Evolutionary conservation across 2,888 invertebrate genomes (phyloP).

Genomic region (Gari tellinella): DNA sequence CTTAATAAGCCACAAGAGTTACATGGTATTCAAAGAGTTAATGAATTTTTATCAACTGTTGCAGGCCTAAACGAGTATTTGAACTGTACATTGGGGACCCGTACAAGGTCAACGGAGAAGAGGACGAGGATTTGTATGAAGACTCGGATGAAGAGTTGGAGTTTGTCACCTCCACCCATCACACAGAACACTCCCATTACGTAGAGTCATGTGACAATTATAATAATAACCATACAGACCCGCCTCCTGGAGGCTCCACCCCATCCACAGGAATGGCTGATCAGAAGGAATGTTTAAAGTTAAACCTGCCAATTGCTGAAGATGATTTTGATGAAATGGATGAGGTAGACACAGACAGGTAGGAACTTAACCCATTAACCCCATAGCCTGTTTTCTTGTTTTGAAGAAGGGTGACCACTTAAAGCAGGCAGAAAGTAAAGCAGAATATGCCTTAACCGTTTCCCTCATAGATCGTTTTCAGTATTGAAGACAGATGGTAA

Average conservation of each 20-base stretch:
- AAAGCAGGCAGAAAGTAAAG: neutral
- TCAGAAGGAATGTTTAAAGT: slow-evolving; percentile 27
- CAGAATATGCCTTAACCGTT: too few relatives aligned
- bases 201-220: neutral
- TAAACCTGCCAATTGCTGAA: slow-evolving; percentile 58
- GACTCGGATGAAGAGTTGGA: slow-evolving; percentile 40
- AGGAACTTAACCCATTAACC: neutral
- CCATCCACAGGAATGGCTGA: slow-evolving; percentile 5
- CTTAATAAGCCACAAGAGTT: too few relatives aligned
- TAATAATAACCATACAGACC: neutral
- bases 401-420: too few relatives aligned
- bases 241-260: slow-evolving; percentile 1
- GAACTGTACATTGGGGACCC: slow-evolving; percentile 57
- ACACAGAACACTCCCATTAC: neutral
- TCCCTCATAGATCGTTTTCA: too few relatives aligned
- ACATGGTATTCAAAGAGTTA: neutral
- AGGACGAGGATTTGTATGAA: slow-evolving; percentile 39
- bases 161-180: neutral
- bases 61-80: slow-evolving; percentile 53
- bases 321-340: slow-evolving; percentile 60
- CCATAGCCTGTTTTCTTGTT: too few relatives aligned
- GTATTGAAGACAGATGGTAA: too few relatives aligned
- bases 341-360: slow-evolving; percentile 71
- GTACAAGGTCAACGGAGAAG: slow-evolving; percentile 30
- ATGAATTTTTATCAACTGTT: neutral